Conservation (phyloP, 2,113 vertebrate species). For the Misgurnus mizolepis region DNA sequence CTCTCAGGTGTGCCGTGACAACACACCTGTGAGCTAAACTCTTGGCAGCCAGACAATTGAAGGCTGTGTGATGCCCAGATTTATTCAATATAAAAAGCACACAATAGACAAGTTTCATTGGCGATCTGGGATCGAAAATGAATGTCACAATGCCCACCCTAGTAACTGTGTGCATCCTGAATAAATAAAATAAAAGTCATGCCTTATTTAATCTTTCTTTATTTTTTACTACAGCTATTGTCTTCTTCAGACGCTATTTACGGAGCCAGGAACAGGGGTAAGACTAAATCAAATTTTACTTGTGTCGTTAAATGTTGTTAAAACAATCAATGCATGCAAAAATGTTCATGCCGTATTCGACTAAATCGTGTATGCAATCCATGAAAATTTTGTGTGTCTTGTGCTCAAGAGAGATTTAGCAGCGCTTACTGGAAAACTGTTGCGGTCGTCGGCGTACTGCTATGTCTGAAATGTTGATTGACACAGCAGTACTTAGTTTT, state of each 20-base stretch:
- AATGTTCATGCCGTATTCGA: background rate
- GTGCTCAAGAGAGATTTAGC: constrained; percentile 26
- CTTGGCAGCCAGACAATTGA: background rate
- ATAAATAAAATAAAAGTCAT: background rate
- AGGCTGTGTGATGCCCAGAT: background rate
- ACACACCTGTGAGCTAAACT: background rate
- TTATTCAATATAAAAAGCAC: background rate
- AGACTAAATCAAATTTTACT: background rate
- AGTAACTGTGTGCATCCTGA: background rate
- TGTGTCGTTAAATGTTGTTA: background rate
- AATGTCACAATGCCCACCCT: background rate
- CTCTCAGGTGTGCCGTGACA: background rate
- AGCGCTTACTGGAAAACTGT: background rate
- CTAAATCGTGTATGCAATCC: background rate
- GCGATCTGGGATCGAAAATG: background rate
- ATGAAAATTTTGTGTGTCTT: background rate
- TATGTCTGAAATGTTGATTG: constrained; percentile 18
- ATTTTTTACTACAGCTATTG: constrained; percentile 31
- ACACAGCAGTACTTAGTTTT: constrained; percentile 19
- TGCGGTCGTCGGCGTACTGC: constrained; percentile 17
- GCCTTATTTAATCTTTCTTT: background rate
- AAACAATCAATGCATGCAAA: constrained; percentile 2
- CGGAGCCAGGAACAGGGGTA: constrained; percentile 49
- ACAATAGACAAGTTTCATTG: background rate
- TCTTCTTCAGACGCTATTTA: constrained; percentile 46